Base-by-base conservation (phyloP, 2,888 invertebrate species). In the Agrotis segetum region DNA sequence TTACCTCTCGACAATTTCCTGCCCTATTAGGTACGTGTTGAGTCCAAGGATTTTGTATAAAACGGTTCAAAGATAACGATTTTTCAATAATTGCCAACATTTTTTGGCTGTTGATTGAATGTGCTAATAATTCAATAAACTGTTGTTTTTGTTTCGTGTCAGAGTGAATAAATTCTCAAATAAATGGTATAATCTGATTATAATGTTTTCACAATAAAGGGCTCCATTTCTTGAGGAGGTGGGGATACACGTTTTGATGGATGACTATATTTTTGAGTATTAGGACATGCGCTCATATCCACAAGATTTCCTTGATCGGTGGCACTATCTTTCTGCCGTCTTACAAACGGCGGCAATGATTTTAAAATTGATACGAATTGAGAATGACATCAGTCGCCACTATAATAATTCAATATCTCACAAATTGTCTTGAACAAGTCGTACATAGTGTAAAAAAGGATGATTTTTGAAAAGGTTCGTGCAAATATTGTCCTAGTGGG, bases 1-100 rank as follows among this genome's bases (percentile, higher is more conserved):
- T 67, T 79, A 79, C 55, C 55, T 60, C 16, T n/a, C 44, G 29
- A 79, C 67, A 65, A 67, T 82, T 79, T 78, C 61, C 65, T 72
- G 40, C 29, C 16, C 19, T 58, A 46, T 81, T 58, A 64, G 44
- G 21, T 44, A 64, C 47, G 29, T 47, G 44, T 29, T 9, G 40
- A 46, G 50, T 55, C 56, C 56, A 9, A 59, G 29, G 14, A 65
- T 44, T 34, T 79, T 61, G 34, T 49, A 67, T 44, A 16, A 19
- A 17, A 47, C 17, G 13, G 14, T 58, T 62, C 19, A 53, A 21
- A 53, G 14, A 34, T 14, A 50, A 3, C 9, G 34, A 55, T 11
- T 49, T 47, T 52, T 55, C 55, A 29, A 21, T 40, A 47, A 71
- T 56, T 24, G 71, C 19, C 3, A 52, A 19, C 7, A 40, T 29